Evolutionary conservation across 1,140 invertebrate genomes (phyloP), one percentile per base, ranked within the genome.

Genomic region (Panagrolaimus sp.): DNA sequence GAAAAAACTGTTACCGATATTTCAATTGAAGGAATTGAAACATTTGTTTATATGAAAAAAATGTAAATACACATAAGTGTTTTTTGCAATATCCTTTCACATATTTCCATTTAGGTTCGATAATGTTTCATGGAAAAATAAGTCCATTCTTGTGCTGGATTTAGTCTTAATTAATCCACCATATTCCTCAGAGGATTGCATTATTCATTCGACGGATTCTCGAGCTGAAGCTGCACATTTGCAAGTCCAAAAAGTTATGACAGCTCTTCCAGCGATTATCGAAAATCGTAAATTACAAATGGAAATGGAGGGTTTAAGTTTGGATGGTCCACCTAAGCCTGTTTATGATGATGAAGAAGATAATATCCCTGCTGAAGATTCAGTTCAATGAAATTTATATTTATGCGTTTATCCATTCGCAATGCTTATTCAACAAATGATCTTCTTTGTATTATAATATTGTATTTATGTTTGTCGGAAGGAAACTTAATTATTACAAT

Each of bases 31-130:
- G 51, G 51, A 25, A 57, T 57, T 57, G 51, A 57, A 20, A 57
- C 51, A 0, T 57, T 57, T 57, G 51, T 57, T 9, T 57, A n/a
- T 13, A n/a, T 57, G 51, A 57, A 57, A 57, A 57, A 57, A 16
- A 57, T 27, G 51, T 57, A 27, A 25, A 4, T 38, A 38, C n/a
- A n/a, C 4, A 20, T 57, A 20, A 25, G n/a, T 57, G 20, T 57
- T 25, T 25, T 25, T 23, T 48, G 47, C 47, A 48, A 57, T 27
- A 25, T 11, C 13, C 8, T 4, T n/a, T n/a, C 1, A n/a, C 9
- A 11, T 5, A 57, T 11, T 11, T 4, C 13, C 14, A 25, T 57
- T 23, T 27, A 57, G 51, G 8, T 57, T 57, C 51, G 51, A 57
- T 57, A 20, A 25, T 27, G 51, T 57, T 25, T 57, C 51, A 20